These are phyloP conservation scores for Phenacoccus solenopsis DNA, from an alignment of 1,140 invertebrate species.

Conservation along the genomic window DNA sequence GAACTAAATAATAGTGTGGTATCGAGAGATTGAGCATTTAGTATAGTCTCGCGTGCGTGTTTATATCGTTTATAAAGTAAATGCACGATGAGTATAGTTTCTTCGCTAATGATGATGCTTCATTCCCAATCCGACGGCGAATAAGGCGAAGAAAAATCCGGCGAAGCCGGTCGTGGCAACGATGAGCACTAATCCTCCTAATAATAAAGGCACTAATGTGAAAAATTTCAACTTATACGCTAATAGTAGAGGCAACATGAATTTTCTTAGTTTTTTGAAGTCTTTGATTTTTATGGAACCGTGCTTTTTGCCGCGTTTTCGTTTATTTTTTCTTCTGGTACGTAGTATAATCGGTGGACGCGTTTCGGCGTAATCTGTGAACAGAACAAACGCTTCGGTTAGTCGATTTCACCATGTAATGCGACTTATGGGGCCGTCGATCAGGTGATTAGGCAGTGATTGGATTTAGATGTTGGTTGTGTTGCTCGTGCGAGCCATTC, in stretches of 20 bases:
- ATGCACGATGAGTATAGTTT: too few species aligned
- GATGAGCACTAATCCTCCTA: conserved; percentile 56
- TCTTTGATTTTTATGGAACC: conserved; percentile 36
- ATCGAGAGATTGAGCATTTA: too few species aligned
- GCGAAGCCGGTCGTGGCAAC: conserved; percentile 60
- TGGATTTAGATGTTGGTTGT: too few species aligned
- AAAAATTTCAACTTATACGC: conserved; percentile 74
- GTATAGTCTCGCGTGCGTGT: too few species aligned
- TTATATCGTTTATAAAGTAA: too few species aligned
- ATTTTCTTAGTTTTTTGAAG: conserved; percentile 46
- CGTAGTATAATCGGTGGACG: conserved; percentile 21
- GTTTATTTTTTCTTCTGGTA: conserved; percentile 21
- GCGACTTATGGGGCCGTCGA: too few species aligned
- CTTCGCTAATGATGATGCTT: conserved; percentile 30
- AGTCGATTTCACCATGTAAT: too few species aligned
- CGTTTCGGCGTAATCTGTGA: conserved; percentile 20
- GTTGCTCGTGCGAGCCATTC: too few species aligned
- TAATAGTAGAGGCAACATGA: conserved; percentile 56
- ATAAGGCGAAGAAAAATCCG: conserved; percentile 73
- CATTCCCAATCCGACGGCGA: conserved; percentile 46
- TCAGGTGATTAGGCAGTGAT: too few species aligned
- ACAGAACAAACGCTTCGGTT: too few species aligned
- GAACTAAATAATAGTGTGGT: too few species aligned
- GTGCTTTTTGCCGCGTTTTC: conserved; percentile 24
- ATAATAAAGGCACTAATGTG: conserved; percentile 56